Evolutionary conservation across 1,140 invertebrate genomes (phyloP).

Genomic region (Tigriopus japonicus): DNA sequence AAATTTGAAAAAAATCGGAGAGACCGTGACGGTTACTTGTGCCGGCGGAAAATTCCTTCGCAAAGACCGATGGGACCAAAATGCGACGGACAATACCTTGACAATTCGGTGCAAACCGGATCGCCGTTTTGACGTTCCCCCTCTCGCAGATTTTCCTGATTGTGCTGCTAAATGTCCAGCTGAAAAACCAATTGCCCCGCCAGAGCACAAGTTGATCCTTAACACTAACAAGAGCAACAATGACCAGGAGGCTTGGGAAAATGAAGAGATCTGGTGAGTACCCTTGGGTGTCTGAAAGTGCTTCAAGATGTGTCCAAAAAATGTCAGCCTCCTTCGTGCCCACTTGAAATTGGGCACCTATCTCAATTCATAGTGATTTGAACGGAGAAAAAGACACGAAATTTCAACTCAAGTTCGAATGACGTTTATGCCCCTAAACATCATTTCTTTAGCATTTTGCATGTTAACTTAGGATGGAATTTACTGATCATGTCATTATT

Average conservation of each 20-base stretch:
- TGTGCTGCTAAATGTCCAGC: not conserved
- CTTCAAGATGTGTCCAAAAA: too few relatives aligned
- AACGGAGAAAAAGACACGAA: not conserved
- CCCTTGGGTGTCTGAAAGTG: not conserved
- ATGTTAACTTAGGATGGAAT: too few relatives aligned
- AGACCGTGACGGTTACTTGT: not conserved
- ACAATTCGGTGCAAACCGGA: not conserved
- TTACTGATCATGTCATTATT: too few relatives aligned
- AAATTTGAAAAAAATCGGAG: not conserved
- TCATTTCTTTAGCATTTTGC: not conserved
- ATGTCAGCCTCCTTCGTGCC: too few relatives aligned
- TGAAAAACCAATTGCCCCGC: not conserved
- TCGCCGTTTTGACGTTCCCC: not conserved
- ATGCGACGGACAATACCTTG: not conserved
- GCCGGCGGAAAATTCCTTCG: not conserved
- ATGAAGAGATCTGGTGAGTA: not conserved
- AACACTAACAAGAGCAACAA: not conserved
- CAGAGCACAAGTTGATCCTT: not conserved
- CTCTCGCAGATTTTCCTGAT: not conserved
- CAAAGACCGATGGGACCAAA: not conserved
- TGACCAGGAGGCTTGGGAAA: not conserved
- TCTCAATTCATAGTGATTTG: not conserved
- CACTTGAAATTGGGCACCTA: too few relatives aligned
- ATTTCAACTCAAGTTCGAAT: not conserved
- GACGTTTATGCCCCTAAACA: not conserved